Evolutionary conservation across 1,140 invertebrate genomes (phyloP).

Genomic region (Phymastichus coffea): DNA sequence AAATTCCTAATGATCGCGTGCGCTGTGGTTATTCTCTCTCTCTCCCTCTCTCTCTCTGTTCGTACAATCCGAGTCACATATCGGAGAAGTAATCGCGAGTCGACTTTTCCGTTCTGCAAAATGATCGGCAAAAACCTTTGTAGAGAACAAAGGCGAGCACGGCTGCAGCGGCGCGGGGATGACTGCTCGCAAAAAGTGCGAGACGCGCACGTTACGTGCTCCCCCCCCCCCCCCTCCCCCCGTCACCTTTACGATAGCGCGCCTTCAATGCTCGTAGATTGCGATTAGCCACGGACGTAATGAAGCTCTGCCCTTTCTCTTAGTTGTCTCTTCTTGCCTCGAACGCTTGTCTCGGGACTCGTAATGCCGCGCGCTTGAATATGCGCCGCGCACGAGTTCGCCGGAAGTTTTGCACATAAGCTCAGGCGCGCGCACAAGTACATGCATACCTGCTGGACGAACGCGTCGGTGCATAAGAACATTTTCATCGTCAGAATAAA

Average conservation of each 20-base stretch:
- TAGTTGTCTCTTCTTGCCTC: background rate
- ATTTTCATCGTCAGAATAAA: background rate
- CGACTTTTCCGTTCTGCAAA: slow-evolving; percentile 47
- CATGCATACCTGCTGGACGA: background rate
- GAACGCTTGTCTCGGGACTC: slow-evolving; percentile 1
- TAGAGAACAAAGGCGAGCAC: slow-evolving; percentile 27
- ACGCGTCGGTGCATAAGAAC: background rate
- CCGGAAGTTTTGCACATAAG: slow-evolving; percentile 13
- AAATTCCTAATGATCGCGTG: too few species aligned
- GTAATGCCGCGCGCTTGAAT: too few species aligned
- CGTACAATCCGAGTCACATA: too few species aligned
- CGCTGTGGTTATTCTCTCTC: too few species aligned
- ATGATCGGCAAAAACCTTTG: slow-evolving; percentile 53
- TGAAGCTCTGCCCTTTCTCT: slow-evolving; percentile 37
- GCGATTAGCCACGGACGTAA: slow-evolving; percentile 55
- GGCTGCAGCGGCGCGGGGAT: slow-evolving; percentile 22
- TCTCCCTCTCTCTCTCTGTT: too few species aligned
- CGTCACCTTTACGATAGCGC: slow-evolving; percentile 44
- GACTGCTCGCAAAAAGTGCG: slow-evolving; percentile 45
- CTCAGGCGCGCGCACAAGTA: background rate
- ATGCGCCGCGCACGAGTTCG: background rate
- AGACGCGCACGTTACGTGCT: slow-evolving; percentile 45
- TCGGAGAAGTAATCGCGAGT: too few species aligned
- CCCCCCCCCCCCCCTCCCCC: too few species aligned
- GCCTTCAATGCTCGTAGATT: slow-evolving; percentile 51